Percentiles rank a stretch among this genome's conserved stretches.
phyloP scores from a whole-genome alignment of 2,888 invertebrate genomes.

The Limnephilus marmoratus region DNA sequence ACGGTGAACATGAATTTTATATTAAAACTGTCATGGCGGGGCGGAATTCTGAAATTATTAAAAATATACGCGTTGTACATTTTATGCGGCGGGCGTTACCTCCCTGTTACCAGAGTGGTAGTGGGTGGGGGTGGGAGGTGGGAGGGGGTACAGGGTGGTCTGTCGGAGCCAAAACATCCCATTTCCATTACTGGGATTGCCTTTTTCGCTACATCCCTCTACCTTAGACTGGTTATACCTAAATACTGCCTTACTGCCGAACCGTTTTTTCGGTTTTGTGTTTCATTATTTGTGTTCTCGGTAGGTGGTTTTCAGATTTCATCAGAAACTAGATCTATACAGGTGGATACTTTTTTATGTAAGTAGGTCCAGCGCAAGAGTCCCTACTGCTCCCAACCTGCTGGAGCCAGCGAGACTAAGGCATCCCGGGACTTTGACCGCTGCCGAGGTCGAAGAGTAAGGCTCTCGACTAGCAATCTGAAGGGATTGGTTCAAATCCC shows the following conservation, averaged over 20 bases:
- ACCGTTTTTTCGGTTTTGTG: neutral
- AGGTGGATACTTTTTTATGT: too few relatives aligned
- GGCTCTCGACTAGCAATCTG: too few relatives aligned
- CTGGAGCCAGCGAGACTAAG: too few relatives aligned
- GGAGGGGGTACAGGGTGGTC: constrained; percentile 27
- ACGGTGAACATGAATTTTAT: constrained; percentile 36
- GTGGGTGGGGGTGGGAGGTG: neutral
- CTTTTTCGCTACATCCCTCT: constrained; percentile 41
- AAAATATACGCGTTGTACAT: constrained; percentile 55
- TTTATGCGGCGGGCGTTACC: constrained; percentile 4
- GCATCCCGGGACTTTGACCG: too few relatives aligned
- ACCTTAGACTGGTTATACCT: neutral
- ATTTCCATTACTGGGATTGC: constrained; percentile 65
- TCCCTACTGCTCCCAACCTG: too few relatives aligned
- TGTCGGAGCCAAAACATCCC: constrained; percentile 61
- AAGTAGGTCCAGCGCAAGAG: too few relatives aligned
- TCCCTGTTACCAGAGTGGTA: neutral
- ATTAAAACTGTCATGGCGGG: constrained; percentile 51
- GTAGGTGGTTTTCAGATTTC: neutral
- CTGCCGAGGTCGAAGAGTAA: too few relatives aligned
- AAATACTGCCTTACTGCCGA: neutral
- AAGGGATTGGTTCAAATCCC: too few relatives aligned
- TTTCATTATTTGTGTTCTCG: neutral
- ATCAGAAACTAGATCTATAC: too few relatives aligned
- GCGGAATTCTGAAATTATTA: constrained; percentile 56